Evolutionary conservation across 2,888 invertebrate species (phyloP), one percentile per base, ranked within the genome.

Genomic region (Xestia rhomboidea): DNA sequence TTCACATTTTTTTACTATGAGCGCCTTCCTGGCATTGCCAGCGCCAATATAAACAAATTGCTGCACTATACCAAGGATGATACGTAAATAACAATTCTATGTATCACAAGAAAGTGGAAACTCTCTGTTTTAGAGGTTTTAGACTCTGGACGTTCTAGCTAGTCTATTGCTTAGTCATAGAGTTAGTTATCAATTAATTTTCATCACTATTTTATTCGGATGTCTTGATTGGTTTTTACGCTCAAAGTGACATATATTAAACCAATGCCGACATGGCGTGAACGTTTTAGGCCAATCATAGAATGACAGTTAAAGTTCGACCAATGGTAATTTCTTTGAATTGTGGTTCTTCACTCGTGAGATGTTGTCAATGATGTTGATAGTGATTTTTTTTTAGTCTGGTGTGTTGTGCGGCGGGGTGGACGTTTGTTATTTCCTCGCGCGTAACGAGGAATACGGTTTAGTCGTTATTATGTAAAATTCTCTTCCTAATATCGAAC

Each of bases 391-490:
- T 86, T 79, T 87, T 88, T 88, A 88, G 85, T 90, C 80, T 87
- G 88, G 89, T 85, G 88, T 88, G 86, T 87, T 81, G 90, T 85
- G 90, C 86, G 81, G 80, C 68, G 84, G 88, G 88, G 84, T 85
- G 90, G 86, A 77, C 89, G 91, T 90, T 85, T 88, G 77, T 87
- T 78, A 80, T 84, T 90, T 87, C 79, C 78, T 87, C 88, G 87
- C 88, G 87, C 85, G 73, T 72, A 85, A 77, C 82, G 80, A 84
- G 89, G 83, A 87, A 89, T 90, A 90, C 89, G 90, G 84, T 83
- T 87, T 90, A 88, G 84, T 90, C 88, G 91, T 87, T 94, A 95
- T 91, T 95, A 95, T 95, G 95, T 94, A 93, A 93, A 92, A 90
- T 89, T 88, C 82, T 80, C 85, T 87, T 86, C 76, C 38, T 88